A percentile compares a stretch with the other conserved stretches of the same genome.
Evolutionary conservation across 2,888 invertebrate genomes (phyloP).

Genomic region (Cephus nigrinus): DNA sequence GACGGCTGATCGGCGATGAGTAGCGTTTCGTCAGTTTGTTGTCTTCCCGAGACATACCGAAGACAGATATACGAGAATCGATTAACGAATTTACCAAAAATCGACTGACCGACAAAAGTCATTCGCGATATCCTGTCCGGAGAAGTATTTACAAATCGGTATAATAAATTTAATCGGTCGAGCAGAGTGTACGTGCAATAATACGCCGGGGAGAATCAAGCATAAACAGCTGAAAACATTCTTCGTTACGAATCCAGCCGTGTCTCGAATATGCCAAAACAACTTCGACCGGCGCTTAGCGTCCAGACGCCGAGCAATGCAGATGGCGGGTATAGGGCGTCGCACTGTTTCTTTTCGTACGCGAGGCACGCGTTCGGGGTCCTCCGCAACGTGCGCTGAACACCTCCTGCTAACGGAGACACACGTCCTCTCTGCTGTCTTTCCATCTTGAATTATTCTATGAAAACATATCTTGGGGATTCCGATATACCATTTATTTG

Average conservation of each 20-base stretch:
- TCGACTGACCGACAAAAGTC: background rate
- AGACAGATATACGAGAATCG: background rate
- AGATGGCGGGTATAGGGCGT: constrained; percentile 1
- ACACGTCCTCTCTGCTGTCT: background rate
- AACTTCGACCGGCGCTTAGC: constrained; percentile 5
- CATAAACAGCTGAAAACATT: background rate
- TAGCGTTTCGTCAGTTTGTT: background rate
- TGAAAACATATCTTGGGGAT: background rate
- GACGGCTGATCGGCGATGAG: constrained; percentile 4
- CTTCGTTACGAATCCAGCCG: background rate
- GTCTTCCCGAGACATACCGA: background rate
- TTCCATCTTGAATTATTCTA: background rate
- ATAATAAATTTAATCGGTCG: background rate
- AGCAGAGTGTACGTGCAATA: background rate
- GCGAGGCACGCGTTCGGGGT: background rate
- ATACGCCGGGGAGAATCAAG: background rate
- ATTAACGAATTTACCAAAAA: background rate
- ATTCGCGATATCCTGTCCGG: background rate
- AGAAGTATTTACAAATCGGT: background rate
- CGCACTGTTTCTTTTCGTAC: constrained; percentile 2
- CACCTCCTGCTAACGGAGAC: background rate
- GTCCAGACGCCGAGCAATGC: constrained; percentile 8
- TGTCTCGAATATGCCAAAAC: constrained; percentile 9
- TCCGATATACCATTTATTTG: background rate
- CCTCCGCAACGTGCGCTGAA: background rate